phyloP scores from a whole-genome alignment of 2,113 vertebrate species.

The Ophthalmolycus amberensis region DNA sequence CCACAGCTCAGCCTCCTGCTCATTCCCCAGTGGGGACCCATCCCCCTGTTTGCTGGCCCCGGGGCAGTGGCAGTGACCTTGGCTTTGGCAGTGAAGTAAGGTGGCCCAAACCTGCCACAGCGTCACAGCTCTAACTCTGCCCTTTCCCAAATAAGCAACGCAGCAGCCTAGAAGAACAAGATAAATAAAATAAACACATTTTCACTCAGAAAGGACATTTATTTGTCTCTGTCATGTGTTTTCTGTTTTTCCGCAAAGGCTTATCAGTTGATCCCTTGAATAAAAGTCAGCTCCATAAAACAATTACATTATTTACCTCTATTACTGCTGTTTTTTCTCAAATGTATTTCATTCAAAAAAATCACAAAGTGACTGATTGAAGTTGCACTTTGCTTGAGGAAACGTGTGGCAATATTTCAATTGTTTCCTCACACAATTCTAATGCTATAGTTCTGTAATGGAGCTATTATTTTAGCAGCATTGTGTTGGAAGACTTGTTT shows the following conservation, averaged over 20 bases:
- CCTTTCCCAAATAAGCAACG: constrained; percentile 58
- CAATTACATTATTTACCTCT: background rate
- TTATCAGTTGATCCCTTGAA: background rate
- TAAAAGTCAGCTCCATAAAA: background rate
- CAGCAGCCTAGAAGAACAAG: constrained; percentile 51
- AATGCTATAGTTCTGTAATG: background rate
- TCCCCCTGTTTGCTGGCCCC: constrained; percentile 83
- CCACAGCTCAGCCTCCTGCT: constrained; percentile 63
- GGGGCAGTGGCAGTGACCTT: constrained; percentile 85
- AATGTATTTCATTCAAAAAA: background rate
- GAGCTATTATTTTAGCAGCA: constrained; percentile 23
- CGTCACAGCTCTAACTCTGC: constrained; percentile 34
- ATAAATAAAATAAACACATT: constrained; percentile 54
- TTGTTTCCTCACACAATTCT: background rate
- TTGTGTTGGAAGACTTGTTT: constrained; percentile 4
- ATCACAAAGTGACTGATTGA: background rate
- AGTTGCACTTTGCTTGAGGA: background rate
- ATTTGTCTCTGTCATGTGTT: constrained; percentile 64
- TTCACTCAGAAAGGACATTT: constrained; percentile 47
- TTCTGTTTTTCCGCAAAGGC: constrained; percentile 22
- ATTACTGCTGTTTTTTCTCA: constrained; percentile 6
- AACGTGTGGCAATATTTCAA: constrained; percentile 1
- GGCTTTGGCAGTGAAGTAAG: constrained; percentile 78
- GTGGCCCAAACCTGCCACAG: constrained; percentile 66
- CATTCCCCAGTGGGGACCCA: constrained; percentile 72